Conservation (phyloP, 2,888 invertebrate genomes). For the Apamea monoglypha region DNA sequence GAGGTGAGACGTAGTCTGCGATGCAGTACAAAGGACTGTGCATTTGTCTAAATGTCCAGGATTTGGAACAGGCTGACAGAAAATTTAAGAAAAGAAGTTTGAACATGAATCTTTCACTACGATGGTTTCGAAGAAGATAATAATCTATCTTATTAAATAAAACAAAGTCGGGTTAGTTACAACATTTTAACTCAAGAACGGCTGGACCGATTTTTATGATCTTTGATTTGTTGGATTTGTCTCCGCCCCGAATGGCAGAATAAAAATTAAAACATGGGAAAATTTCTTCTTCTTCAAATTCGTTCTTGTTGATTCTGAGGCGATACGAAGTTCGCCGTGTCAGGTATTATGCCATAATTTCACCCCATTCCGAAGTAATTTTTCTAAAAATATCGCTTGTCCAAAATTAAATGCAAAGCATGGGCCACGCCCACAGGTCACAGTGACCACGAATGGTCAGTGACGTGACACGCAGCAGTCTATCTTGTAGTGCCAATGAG, state of each 20-base stretch:
- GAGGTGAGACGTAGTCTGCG: background rate
- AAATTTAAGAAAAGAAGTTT: background rate
- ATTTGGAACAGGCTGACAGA: too few relatives aligned
- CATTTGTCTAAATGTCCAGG: background rate
- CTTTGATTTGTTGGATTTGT: background rate
- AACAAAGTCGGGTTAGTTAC: background rate
- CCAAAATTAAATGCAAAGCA: slow-evolving; percentile 35
- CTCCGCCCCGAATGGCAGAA: background rate
- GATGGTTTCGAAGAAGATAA: background rate
- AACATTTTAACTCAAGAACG: background rate
- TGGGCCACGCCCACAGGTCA: slow-evolving; percentile 46
- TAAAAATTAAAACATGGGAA: background rate
- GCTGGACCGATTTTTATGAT: background rate
- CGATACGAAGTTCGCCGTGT: background rate
- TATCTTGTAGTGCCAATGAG: slow-evolving; percentile 82
- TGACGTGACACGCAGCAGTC: slow-evolving; percentile 82
- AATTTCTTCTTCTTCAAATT: too few relatives aligned
- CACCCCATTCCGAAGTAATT: background rate
- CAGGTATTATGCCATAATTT: background rate
- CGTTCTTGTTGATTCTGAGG: background rate
- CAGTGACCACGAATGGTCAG: slow-evolving; percentile 35
- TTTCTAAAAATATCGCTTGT: background rate
- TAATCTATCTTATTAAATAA: too few relatives aligned
- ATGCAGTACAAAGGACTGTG: background rate
- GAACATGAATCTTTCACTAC: background rate